Evolutionary conservation across 2,113 vertebrate species (phyloP).

Genomic region (Oreocharis arfaki): DNA sequence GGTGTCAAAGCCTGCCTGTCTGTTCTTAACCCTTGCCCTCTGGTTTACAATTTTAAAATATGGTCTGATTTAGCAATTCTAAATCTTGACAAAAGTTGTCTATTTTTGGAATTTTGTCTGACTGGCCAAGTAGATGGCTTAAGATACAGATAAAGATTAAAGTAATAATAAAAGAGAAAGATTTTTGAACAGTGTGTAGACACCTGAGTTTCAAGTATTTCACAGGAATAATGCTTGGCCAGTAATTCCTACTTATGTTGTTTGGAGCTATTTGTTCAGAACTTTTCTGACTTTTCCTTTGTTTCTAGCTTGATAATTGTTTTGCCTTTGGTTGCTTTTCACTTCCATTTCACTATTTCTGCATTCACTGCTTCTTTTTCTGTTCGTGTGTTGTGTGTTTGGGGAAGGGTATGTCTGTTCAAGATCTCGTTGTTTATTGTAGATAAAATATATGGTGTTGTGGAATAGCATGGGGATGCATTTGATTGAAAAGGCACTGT

Average conservation of each 20-base stretch:
- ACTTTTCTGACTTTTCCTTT: background rate
- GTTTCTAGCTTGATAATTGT: background rate
- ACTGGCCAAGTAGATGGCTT: background rate
- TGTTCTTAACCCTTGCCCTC: background rate
- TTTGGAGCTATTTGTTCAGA: slow-evolving; percentile 12
- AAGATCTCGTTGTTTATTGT: slow-evolving; percentile 63
- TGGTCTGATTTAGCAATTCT: background rate
- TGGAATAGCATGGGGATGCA: slow-evolving; percentile 73
- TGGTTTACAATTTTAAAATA: background rate
- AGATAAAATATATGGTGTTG: slow-evolving; percentile 66
- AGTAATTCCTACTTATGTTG: background rate
- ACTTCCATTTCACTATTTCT: background rate
- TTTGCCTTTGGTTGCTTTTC: slow-evolving; percentile 11
- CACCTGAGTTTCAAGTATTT: slow-evolving; percentile 12
- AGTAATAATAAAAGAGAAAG: background rate
- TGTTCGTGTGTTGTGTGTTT: slow-evolving; percentile 40
- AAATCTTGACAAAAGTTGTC: background rate
- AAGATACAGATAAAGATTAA: background rate
- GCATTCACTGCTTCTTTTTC: background rate
- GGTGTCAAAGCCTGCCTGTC: background rate
- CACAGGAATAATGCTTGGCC: background rate
- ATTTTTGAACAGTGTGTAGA: background rate
- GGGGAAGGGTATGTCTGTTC: slow-evolving; percentile 41
- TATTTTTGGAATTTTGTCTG: background rate
- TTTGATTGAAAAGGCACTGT: slow-evolving; percentile 71